phyloP scores from a whole-genome alignment of 2,888 invertebrate species.

The Stenchaetothrips biformis region DNA sequence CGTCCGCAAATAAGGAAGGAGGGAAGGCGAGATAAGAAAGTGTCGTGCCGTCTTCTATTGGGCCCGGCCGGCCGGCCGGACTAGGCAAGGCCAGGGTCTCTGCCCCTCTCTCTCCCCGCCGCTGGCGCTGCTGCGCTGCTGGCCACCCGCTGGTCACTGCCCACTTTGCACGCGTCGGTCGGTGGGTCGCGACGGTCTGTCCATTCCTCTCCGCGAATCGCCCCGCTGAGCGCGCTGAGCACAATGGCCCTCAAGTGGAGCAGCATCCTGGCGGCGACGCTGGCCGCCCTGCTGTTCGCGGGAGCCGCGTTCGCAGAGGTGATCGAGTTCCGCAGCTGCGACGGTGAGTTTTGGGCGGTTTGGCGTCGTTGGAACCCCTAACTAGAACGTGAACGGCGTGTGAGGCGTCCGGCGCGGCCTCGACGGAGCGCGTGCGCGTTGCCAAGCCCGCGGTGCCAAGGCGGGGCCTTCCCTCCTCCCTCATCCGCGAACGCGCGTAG shows the following conservation, averaged over 20 bases:
- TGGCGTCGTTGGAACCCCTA: no score
- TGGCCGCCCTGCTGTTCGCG: conserved; percentile 15
- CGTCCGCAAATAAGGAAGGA: conserved; percentile 31
- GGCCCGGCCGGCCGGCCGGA: neutral
- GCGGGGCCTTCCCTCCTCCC: no score
- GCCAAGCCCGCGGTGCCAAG: no score
- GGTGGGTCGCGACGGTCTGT: conserved; percentile 27
- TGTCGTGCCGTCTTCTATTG: conserved; percentile 28
- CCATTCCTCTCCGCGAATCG: conserved; percentile 20
- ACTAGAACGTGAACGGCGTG: no score
- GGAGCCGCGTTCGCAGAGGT: neutral
- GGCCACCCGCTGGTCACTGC: conserved; percentile 10
- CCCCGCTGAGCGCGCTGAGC: neutral
- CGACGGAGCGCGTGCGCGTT: no score
- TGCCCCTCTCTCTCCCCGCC: conserved; percentile 4
- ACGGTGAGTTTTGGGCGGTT: neutral
- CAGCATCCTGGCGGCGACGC: conserved; percentile 12
- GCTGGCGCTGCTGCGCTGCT: neutral
- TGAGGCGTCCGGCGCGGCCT: no score
- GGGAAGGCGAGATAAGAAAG: conserved; percentile 25
- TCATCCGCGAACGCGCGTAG: no score
- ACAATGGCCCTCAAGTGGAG: conserved; percentile 19
- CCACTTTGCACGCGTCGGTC: conserved; percentile 20
- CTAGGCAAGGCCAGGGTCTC: no score
- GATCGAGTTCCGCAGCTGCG: neutral